Percentiles rank a stretch among this genome's conserved stretches.
Evolutionary conservation across 1,140 invertebrate genomes (phyloP).

Genomic region (Oryctes rhinoceros): DNA sequence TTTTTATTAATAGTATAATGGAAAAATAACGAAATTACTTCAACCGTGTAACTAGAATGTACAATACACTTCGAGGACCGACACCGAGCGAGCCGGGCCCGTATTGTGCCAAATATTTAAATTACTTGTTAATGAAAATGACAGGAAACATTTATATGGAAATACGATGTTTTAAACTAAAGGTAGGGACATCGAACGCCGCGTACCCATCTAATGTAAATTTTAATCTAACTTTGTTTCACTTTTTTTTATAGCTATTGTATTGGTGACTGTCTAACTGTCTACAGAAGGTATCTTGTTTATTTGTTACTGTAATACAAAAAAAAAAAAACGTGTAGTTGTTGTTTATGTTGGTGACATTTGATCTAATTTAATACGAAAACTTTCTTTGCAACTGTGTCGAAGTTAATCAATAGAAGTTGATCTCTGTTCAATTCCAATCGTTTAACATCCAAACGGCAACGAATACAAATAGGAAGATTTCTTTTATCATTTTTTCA

Average conservation of each 20-base stretch:
- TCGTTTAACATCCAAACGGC: no score
- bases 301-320: no score
- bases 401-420: no score
- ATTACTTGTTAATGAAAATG: constrained; percentile 20
- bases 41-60: not conserved
- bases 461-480: no score
- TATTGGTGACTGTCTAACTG: no score
- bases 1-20: constrained; percentile 18
- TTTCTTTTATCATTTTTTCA: no score
- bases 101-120: constrained; percentile 16
- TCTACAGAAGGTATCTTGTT: no score
- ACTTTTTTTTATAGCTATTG: not conserved
- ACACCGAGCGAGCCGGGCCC: not conserved
- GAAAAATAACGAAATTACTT: not conserved
- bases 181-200: not conserved
- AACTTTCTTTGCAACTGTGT: no score
- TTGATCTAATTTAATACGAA: no score
- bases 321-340: no score
- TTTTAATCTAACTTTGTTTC: not conserved
- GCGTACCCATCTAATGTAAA: not conserved
- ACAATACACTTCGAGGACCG: not conserved
- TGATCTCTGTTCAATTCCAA: no score
- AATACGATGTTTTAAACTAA: constrained; percentile 18
- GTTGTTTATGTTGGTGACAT: no score
- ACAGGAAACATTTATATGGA: constrained; percentile 26